Percentiles rank a stretch among this genome's conserved stretches.
phyloP scores from a whole-genome alignment of 2,888 invertebrate genomes.

The Hoplodrina blanda region DNA sequence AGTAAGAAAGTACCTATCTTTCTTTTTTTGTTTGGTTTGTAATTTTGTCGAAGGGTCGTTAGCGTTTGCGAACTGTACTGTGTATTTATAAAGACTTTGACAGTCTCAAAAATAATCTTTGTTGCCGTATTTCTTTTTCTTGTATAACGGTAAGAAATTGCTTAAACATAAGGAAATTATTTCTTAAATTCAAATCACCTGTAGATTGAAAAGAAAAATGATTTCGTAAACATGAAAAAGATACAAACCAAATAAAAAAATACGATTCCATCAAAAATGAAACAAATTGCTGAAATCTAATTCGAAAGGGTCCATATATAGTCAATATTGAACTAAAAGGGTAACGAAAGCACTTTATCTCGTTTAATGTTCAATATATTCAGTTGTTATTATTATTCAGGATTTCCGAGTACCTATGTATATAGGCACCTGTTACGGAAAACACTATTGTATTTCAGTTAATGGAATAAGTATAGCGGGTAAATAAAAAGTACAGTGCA shows the following conservation, averaged over 20 bases:
- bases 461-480: background rate
- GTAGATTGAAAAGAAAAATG: background rate
- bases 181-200: background rate
- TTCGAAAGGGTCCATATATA: slow-evolving; percentile 7
- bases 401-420: background rate
- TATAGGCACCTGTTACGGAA: background rate
- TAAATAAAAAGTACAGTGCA: background rate
- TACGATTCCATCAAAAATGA: background rate
- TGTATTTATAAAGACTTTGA: slow-evolving; percentile 11
- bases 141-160: background rate
- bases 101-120: slow-evolving; percentile 8
- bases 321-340: slow-evolving; percentile 3
- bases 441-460: background rate
- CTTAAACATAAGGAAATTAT: background rate
- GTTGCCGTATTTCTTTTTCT: background rate
- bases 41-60: slow-evolving; percentile 15
- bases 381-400: slow-evolving; percentile 17
- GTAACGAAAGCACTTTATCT: slow-evolving; percentile 7
- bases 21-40: slow-evolving; percentile 27
- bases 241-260: background rate
- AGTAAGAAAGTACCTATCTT: slow-evolving; percentile 13
- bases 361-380: slow-evolving; percentile 16
- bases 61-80: background rate
- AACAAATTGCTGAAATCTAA: slow-evolving; percentile 6
- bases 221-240: background rate